Conservation (phyloP, 1,140 invertebrate genomes). For the Ectropis grisescens region DNA sequence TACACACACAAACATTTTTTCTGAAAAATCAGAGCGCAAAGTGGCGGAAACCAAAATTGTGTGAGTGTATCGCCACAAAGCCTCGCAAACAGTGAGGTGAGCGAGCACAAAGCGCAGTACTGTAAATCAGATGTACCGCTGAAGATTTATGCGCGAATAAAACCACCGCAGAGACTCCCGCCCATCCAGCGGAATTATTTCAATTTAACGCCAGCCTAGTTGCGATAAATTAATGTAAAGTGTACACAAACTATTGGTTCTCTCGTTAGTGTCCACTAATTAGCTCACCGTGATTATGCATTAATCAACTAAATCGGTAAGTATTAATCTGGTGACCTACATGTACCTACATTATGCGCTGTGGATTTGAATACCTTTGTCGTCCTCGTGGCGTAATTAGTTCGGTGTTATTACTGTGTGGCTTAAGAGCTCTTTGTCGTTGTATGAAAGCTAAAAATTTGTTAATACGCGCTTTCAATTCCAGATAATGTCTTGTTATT, state of each 20-base stretch:
- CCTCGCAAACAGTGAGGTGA: slow-evolving; percentile 23
- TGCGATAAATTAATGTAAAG: slow-evolving; percentile 26
- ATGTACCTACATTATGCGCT: too few relatives aligned
- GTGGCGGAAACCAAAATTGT: slow-evolving; percentile 11
- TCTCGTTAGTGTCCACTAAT: slow-evolving; percentile 31
- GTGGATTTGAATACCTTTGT: too few relatives aligned
- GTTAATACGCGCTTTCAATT: too few relatives aligned
- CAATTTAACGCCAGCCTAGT: slow-evolving; percentile 42
- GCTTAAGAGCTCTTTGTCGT: too few relatives aligned
- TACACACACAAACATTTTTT: too few relatives aligned
- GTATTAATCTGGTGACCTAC: too few relatives aligned
- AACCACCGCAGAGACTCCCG: slow-evolving; percentile 29
- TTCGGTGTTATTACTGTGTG: too few relatives aligned
- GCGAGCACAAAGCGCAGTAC: slow-evolving; percentile 29
- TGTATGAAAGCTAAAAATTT: too few relatives aligned
- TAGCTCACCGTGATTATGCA: slow-evolving; percentile 23
- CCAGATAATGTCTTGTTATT: too few relatives aligned
- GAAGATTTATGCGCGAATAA: slow-evolving; percentile 48
- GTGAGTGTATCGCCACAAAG: slow-evolving; percentile 18
- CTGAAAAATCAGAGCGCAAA: too few relatives aligned
- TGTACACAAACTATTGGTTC: slow-evolving; percentile 23
- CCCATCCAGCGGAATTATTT: slow-evolving; percentile 36
- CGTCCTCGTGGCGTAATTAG: too few relatives aligned
- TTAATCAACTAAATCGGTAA: slow-evolving; percentile 1
- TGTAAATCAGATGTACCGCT: slow-evolving; percentile 43